These are phyloP conservation scores for Chrysomela aeneicollis DNA, from an alignment of 2,888 invertebrate species.

Conservation along the genomic window DNA sequence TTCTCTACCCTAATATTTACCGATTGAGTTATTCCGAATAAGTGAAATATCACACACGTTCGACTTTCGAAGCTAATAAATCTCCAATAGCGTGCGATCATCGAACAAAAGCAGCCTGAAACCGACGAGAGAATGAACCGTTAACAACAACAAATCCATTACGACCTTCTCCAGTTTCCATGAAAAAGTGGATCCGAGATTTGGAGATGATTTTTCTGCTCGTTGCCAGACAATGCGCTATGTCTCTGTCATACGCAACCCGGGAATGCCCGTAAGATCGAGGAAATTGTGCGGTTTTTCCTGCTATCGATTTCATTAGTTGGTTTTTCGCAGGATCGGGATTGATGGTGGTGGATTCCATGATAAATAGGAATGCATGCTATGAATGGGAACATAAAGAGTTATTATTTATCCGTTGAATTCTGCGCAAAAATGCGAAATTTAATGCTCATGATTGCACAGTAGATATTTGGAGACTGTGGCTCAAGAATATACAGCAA, in stretches of 20 bases:
- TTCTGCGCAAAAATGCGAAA: too few species aligned
- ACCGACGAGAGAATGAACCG: constrained; percentile 34
- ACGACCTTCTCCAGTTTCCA: constrained; percentile 37
- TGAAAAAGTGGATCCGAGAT: constrained; percentile 44
- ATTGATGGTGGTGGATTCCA: not conserved
- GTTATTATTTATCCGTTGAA: too few species aligned
- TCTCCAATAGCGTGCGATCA: constrained; percentile 34
- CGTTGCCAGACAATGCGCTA: constrained; percentile 46
- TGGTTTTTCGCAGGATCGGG: not conserved
- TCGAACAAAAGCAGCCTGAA: constrained; percentile 29
- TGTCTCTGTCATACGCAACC: constrained; percentile 51
- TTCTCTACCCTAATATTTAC: too few species aligned
- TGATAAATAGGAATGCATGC: too few species aligned
- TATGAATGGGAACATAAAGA: too few species aligned
- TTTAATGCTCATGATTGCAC: too few species aligned
- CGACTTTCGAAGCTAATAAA: constrained; percentile 27
- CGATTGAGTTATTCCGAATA: too few species aligned
- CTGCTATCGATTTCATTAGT: constrained; percentile 16
- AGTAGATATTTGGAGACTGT: too few species aligned
- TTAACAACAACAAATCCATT: constrained; percentile 44
- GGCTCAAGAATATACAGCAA: too few species aligned
- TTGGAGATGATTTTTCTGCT: constrained; percentile 49
- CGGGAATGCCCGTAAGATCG: constrained; percentile 21
- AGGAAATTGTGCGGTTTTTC: constrained; percentile 29
- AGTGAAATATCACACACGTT: too few species aligned